These are phyloP conservation scores for Chelidonichthys spinosus DNA, from an alignment of 2,797 vertebrate species.

Conservation along the genomic window DNA sequence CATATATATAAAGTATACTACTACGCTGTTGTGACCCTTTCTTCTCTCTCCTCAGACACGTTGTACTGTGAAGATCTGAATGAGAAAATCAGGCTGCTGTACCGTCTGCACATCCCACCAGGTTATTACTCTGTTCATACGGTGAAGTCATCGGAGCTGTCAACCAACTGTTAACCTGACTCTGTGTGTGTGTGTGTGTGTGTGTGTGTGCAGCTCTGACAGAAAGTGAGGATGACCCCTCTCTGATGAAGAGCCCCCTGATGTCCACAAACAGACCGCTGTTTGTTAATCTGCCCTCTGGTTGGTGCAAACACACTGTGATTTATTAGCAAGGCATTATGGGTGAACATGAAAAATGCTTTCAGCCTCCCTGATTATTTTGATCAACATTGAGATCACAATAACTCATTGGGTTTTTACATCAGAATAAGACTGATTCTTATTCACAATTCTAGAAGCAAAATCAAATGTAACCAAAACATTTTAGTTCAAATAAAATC, in stretches of 20 bases:
- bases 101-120: constrained; percentile 94
- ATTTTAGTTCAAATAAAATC: too few species aligned
- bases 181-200: background rate
- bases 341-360: background rate
- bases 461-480: too few species aligned
- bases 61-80: constrained; percentile 96
- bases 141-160: too few species aligned
- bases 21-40: background rate
- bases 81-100: constrained; percentile 92
- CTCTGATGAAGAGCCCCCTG: constrained; percentile 87
- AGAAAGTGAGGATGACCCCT: constrained; percentile 89
- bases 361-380: too few species aligned
- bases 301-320: constrained; percentile 64
- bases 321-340: background rate
- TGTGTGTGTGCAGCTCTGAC: constrained; percentile 87
- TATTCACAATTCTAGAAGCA: too few species aligned
- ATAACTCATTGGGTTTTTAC: too few species aligned
- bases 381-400: too few species aligned
- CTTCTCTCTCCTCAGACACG: constrained; percentile 80
- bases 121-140: constrained; percentile 77
- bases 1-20: too few species aligned
- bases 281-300: constrained; percentile 86
- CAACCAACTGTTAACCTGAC: too few species aligned
- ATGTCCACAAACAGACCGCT: constrained; percentile 91
- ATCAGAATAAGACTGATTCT: too few species aligned